These are phyloP conservation scores for Phengaris alcon DNA, from an alignment of 2,888 invertebrate genomes.

Conservation along the genomic window DNA sequence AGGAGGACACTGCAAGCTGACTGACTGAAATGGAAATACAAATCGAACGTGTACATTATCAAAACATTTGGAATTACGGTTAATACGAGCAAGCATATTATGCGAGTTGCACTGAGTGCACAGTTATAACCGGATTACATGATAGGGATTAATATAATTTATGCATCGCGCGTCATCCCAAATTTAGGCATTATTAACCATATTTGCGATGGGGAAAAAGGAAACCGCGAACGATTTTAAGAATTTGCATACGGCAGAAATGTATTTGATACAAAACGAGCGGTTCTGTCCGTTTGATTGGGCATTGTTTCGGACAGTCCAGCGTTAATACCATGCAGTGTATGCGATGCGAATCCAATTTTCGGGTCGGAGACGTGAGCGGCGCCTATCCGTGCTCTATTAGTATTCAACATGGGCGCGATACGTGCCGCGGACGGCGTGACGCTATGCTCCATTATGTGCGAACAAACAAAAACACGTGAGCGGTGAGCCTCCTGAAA, in stretches of 20 bases:
- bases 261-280: slow-evolving; percentile 29
- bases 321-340: slow-evolving; percentile 57
- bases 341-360: slow-evolving; percentile 66
- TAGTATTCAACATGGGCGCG: slow-evolving; percentile 57
- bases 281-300: slow-evolving; percentile 62
- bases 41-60: not conserved
- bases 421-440: slow-evolving; percentile 60
- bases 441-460: slow-evolving; percentile 58
- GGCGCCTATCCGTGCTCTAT: slow-evolving; percentile 52
- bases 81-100: slow-evolving; percentile 32
- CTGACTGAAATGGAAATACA: not conserved
- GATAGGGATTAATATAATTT: slow-evolving; percentile 51
- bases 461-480: slow-evolving; percentile 62
- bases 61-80: not conserved
- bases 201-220: slow-evolving; percentile 27
- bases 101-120: slow-evolving; percentile 40
- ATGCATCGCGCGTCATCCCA: slow-evolving; percentile 54
- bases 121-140: slow-evolving; percentile 52
- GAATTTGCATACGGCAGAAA: slow-evolving; percentile 15
- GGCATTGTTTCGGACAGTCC: slow-evolving; percentile 60
- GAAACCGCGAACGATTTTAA: not conserved
- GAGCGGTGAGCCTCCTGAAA: slow-evolving; percentile 47
- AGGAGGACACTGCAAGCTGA: not conserved
- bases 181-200: slow-evolving; percentile 46
- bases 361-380: slow-evolving; percentile 55